phyloP scores from a whole-genome alignment of 92 coral and sea anemone genomes.

The Meandrina meandrites region DNA sequence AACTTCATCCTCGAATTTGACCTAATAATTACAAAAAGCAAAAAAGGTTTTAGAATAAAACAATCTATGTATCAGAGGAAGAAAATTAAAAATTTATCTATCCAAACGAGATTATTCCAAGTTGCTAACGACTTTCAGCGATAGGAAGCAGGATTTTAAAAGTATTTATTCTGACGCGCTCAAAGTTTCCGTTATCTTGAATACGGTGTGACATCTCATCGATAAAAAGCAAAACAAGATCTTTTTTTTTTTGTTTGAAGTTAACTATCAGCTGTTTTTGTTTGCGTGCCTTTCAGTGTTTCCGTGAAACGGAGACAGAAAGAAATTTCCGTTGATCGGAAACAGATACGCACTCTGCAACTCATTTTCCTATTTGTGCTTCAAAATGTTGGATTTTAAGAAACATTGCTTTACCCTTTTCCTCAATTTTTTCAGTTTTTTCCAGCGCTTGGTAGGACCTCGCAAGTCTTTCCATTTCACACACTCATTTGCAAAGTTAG shows the following conservation, averaged over 20 bases:
- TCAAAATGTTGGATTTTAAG: background rate
- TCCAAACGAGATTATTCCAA: background rate
- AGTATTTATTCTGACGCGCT: background rate
- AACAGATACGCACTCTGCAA: background rate
- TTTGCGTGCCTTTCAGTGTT: background rate
- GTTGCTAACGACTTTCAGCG: background rate
- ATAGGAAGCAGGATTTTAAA: background rate
- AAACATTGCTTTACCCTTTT: background rate
- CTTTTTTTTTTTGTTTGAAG: too few species aligned
- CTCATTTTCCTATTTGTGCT: background rate
- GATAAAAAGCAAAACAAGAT: too few species aligned
- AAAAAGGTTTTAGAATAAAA: background rate
- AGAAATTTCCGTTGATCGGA: background rate
- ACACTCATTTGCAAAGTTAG: constrained; percentile 16
- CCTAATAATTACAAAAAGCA: background rate
- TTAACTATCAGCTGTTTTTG: background rate
- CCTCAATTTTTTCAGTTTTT: background rate
- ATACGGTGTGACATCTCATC: too few species aligned
- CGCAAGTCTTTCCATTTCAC: background rate
- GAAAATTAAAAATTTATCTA: too few species aligned
- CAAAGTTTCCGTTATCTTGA: background rate
- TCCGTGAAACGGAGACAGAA: background rate
- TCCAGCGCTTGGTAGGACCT: background rate
- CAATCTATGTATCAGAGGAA: too few species aligned
- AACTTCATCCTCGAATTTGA: constrained; percentile 20